Evolutionary conservation across 2,888 invertebrate genomes (phyloP).

Genomic region (Morpho helenor): DNA sequence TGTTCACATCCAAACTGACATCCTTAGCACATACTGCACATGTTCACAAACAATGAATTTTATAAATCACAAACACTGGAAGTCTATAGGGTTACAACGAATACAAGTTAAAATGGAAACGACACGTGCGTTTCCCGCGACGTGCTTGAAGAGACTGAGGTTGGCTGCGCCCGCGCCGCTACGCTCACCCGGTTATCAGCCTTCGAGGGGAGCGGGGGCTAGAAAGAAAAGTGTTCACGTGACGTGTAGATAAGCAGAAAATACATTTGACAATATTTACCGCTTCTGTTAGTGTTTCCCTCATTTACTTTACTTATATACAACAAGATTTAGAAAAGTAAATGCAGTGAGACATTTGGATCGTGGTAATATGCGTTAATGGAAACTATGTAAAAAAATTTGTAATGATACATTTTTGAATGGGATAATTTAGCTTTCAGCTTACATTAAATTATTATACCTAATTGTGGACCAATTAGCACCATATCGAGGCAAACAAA

Average conservation of each 20-base stretch:
- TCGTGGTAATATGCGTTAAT: too few species aligned
- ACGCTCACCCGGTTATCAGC: conserved; percentile 64
- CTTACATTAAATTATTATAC: too few species aligned
- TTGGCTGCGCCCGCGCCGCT: conserved; percentile 64
- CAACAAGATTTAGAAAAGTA: background rate
- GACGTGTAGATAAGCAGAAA: conserved; percentile 56
- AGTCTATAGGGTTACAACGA: conserved; percentile 14
- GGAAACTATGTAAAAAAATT: too few species aligned
- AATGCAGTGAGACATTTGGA: too few species aligned
- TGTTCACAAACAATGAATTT: conserved; percentile 21
- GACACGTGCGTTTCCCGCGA: conserved; percentile 46
- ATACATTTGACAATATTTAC: conserved; percentile 34
- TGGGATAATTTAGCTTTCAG: too few species aligned
- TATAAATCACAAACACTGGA: conserved; percentile 27
- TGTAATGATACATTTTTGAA: too few species aligned
- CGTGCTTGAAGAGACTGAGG: conserved; percentile 59
- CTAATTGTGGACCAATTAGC: too few species aligned
- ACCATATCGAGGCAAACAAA: too few species aligned
- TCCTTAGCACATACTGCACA: conserved; percentile 34
- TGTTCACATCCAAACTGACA: conserved; percentile 43
- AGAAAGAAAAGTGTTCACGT: conserved; percentile 68
- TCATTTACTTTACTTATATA: conserved; percentile 3
- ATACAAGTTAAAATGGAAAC: conserved; percentile 18
- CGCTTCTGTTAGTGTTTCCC: conserved; percentile 11
- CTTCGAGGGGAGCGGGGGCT: conserved; percentile 55